Evolutionary conservation across 2,888 invertebrate genomes (phyloP).

Genomic region (Allacma fusca): DNA sequence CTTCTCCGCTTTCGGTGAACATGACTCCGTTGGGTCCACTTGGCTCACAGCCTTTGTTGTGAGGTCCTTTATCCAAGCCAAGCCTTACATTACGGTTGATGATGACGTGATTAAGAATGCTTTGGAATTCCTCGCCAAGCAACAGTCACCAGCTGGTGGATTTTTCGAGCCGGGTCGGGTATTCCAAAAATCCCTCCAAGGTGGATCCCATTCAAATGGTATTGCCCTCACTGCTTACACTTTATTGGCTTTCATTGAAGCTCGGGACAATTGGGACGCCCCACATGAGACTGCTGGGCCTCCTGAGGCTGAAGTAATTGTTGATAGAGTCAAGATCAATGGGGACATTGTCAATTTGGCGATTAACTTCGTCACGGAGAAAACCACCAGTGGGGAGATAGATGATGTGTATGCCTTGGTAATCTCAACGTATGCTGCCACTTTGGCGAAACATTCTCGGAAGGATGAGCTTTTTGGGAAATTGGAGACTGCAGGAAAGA

Average conservation of each 20-base stretch:
- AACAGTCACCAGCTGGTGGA: slow-evolving; percentile 77
- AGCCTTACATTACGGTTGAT: slow-evolving; percentile 75
- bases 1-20: slow-evolving; percentile 82
- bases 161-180: slow-evolving; percentile 78
- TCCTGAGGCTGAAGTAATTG: not conserved
- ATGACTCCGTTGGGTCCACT: slow-evolving; percentile 74
- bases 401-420: slow-evolving; percentile 80
- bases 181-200: slow-evolving; percentile 69
- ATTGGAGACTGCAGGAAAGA: slow-evolving; percentile 66
- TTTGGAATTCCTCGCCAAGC: slow-evolving; percentile 79
- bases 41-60: slow-evolving; percentile 89
- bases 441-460: slow-evolving; percentile 76
- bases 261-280: slow-evolving; percentile 7
- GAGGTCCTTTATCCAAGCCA: slow-evolving; percentile 78
- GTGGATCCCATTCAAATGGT: slow-evolving; percentile 65
- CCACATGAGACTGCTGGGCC: not conserved
- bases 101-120: slow-evolving; percentile 71
- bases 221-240: slow-evolving; percentile 47
- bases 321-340: not conserved
- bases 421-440: slow-evolving; percentile 78
- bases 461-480: slow-evolving; percentile 73
- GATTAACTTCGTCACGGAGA: not conserved
- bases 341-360: not conserved
- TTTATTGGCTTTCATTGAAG: slow-evolving; percentile 42
- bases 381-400: not conserved